A percentile compares a stretch with the other conserved stretches of the same genome.
Conservation (phyloP, 2,113 vertebrate species). For the Lepus timidus region DNA sequence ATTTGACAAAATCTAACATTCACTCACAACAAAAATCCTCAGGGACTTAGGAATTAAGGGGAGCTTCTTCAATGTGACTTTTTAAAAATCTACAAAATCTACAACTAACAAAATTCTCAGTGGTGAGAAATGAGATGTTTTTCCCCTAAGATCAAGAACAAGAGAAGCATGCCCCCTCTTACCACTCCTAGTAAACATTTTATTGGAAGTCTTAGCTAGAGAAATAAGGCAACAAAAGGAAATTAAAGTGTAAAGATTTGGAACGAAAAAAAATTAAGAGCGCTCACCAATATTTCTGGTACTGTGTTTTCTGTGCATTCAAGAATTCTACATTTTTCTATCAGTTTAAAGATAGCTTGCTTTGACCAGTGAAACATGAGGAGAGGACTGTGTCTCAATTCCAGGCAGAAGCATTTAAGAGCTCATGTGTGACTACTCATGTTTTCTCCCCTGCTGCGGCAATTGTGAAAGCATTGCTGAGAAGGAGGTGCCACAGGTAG, state of each 20-base stretch:
- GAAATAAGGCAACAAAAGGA: background rate
- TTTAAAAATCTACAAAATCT: background rate
- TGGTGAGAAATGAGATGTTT: background rate
- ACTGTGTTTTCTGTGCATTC: background rate
- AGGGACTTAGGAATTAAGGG: background rate
- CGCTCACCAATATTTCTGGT: background rate
- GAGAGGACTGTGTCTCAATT: background rate
- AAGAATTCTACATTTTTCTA: background rate
- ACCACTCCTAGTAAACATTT: background rate
- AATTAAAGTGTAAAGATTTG: background rate
- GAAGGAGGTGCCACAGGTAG: background rate
- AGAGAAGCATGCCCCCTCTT: background rate
- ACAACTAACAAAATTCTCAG: background rate
- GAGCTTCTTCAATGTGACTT: background rate
- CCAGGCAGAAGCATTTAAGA: background rate
- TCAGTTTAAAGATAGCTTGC: background rate
- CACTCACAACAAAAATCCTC: background rate
- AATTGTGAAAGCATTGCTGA: background rate
- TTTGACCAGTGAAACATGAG: background rate
- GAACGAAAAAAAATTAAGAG: background rate
- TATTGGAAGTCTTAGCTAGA: background rate
- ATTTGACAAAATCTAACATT: background rate
- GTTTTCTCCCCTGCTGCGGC: background rate
- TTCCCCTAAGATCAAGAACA: background rate
- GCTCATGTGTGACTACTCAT: background rate